phyloP scores from a whole-genome alignment of 2,113 vertebrate species.

The Agelaius phoeniceus region DNA sequence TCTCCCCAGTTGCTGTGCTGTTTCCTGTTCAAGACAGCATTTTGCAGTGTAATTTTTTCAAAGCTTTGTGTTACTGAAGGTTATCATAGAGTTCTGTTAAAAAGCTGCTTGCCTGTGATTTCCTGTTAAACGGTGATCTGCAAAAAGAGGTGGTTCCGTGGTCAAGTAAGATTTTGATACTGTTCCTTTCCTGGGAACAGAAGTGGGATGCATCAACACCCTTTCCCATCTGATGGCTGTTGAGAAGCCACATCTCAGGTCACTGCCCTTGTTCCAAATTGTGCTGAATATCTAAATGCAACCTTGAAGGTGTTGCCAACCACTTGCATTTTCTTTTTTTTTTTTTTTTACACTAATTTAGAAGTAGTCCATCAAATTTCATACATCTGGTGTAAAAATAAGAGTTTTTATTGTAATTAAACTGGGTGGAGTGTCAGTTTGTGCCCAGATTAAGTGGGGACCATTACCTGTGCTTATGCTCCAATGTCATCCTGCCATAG shows the following conservation, averaged over 20 bases:
- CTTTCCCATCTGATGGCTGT: not conserved
- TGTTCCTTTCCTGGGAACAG: not conserved
- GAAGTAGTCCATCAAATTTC: not conserved
- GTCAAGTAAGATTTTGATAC: not conserved
- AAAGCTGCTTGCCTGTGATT: not conserved
- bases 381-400: not conserved
- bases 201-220: not conserved
- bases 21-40: not conserved
- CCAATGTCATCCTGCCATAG: constrained; percentile 22
- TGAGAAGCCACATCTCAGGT: not conserved
- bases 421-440: not conserved
- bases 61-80: not conserved
- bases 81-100: not conserved
- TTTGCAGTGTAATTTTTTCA: not conserved
- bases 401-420: constrained; percentile 17
- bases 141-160: not conserved
- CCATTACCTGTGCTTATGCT: constrained; percentile 40
- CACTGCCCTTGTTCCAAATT: not conserved
- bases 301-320: not conserved
- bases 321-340: not conserved
- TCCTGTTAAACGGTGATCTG: not conserved
- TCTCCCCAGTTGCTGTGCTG: not conserved
- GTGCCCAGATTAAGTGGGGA: not conserved
- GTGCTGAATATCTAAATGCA: not conserved
- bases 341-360: not conserved